Evolutionary conservation across 1,140 invertebrate genomes (phyloP).

Genomic region (Leguminivora glycinivorella): DNA sequence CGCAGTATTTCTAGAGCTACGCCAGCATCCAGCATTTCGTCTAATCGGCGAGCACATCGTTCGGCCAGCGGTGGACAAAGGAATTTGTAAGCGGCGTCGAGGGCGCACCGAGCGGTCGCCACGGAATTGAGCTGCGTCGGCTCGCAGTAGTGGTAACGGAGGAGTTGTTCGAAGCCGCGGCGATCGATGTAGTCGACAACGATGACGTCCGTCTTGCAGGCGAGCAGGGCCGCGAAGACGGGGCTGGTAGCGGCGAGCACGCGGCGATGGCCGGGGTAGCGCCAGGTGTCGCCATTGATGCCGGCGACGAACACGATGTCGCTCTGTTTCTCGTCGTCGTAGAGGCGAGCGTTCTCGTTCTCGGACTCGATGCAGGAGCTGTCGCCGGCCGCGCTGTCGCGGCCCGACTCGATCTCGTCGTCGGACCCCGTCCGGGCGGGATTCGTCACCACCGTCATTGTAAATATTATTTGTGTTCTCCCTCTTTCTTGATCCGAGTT

Average conservation of each 20-base stretch:
- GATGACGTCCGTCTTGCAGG: slow-evolving; percentile 74
- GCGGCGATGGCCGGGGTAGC: slow-evolving; percentile 83
- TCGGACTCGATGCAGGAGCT: slow-evolving; percentile 30
- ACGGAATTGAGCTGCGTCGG: slow-evolving; percentile 82
- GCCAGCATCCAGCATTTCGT: slow-evolving; percentile 71
- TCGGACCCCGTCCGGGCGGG: slow-evolving; percentile 59
- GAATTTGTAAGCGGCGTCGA: slow-evolving; percentile 85
- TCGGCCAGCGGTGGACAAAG: slow-evolving; percentile 82
- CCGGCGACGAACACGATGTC: slow-evolving; percentile 85
- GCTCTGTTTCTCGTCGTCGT: slow-evolving; percentile 81
- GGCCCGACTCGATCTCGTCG: slow-evolving; percentile 51
- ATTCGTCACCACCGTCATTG: slow-evolving; percentile 72
- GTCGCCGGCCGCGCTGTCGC: slow-evolving; percentile 37
- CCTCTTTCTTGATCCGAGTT: slow-evolving; percentile 36
- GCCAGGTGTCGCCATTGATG: slow-evolving; percentile 80
- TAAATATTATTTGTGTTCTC: slow-evolving; percentile 33
- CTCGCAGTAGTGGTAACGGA: slow-evolving; percentile 83
- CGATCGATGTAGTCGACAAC: slow-evolving; percentile 82
- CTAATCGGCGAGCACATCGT: slow-evolving; percentile 82
- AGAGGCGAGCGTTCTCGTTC: slow-evolving; percentile 52
- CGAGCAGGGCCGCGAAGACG: slow-evolving; percentile 64
- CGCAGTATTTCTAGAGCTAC: slow-evolving; percentile 70
- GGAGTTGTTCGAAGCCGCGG: slow-evolving; percentile 84
- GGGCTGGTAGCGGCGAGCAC: slow-evolving; percentile 82
- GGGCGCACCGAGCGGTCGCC: slow-evolving; percentile 81